Percentiles rank a stretch among this genome's conserved stretches.
Conservation (phyloP, 2,113 vertebrate genomes). For the Poeciliopsis prolifica region DNA sequence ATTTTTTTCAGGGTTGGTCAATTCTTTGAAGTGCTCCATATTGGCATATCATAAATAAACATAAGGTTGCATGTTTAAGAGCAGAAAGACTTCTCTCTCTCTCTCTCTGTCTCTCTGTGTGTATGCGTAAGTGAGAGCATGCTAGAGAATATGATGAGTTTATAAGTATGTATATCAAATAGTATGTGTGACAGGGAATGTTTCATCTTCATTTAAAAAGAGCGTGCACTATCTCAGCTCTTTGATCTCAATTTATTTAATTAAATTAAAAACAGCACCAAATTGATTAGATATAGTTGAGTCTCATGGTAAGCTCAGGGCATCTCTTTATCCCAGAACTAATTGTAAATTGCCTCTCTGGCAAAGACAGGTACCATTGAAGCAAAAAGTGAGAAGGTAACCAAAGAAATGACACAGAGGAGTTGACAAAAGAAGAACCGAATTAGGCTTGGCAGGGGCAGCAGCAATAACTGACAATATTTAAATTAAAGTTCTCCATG, state of each 20-base stretch:
- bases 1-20: constrained; percentile 31
- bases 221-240: constrained; percentile 20
- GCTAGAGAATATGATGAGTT: constrained; percentile 13
- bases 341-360: constrained; percentile 10
- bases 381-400: constrained; percentile 3
- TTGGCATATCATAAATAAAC: constrained; percentile 68
- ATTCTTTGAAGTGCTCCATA: constrained; percentile 68
- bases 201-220: constrained; percentile 39
- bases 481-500: constrained; percentile 18
- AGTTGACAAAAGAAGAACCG: background rate
- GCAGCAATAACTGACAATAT: background rate
- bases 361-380: background rate
- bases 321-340: constrained; percentile 26
- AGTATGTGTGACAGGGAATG: constrained; percentile 20
- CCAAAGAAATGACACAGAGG: background rate
- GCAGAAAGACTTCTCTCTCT: constrained; percentile 15
- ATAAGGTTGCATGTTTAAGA: constrained; percentile 48
- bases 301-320: constrained; percentile 17
- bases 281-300: constrained; percentile 41
- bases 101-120: constrained; percentile 1
- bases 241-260: constrained; percentile 55
- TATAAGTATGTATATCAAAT: constrained; percentile 13
- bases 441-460: background rate
- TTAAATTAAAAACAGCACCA: constrained; percentile 23
- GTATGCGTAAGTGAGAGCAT: background rate